Conservation (phyloP, 2,888 invertebrate species). For the Rotaria macrura region DNA sequence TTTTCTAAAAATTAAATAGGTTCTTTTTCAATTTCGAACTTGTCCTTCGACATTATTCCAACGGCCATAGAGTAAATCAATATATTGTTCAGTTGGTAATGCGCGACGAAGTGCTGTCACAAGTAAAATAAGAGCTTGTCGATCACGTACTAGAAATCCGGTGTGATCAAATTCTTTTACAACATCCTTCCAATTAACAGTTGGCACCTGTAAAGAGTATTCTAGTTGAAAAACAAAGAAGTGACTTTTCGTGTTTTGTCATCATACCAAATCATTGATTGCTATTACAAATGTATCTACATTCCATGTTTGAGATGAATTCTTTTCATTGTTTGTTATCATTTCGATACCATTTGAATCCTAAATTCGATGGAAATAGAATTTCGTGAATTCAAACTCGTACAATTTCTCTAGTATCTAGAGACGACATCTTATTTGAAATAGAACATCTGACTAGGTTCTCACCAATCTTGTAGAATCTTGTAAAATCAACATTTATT, state of each 20-base stretch:
- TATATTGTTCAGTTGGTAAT: constrained; percentile 62
- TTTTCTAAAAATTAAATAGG: not conserved
- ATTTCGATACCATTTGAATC: constrained; percentile 13
- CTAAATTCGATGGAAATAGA: no score
- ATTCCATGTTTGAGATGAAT: constrained; percentile 66
- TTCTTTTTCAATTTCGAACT: constrained; percentile 40
- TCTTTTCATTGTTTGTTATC: not conserved
- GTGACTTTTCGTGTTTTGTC: not conserved
- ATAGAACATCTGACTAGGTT: no score
- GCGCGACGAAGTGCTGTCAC: constrained; percentile 66
- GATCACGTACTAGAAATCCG: constrained; percentile 75
- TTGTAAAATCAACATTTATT: no score
- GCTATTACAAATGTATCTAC: constrained; percentile 82
- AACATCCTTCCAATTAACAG: constrained; percentile 79
- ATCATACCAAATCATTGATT: constrained; percentile 68
- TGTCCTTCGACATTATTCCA: constrained; percentile 88
- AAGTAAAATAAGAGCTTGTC: constrained; percentile 69
- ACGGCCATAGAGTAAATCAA: constrained; percentile 64
- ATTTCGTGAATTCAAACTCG: no score
- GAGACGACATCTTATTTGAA: no score
- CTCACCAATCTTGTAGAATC: no score
- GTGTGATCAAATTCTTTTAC: constrained; percentile 78
- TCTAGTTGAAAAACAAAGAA: not conserved
- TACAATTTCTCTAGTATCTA: no score
- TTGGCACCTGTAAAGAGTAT: constrained; percentile 41